These are phyloP conservation scores for Cephonodes hylas DNA, from an alignment of 2,888 invertebrate species.

Conservation along the genomic window DNA sequence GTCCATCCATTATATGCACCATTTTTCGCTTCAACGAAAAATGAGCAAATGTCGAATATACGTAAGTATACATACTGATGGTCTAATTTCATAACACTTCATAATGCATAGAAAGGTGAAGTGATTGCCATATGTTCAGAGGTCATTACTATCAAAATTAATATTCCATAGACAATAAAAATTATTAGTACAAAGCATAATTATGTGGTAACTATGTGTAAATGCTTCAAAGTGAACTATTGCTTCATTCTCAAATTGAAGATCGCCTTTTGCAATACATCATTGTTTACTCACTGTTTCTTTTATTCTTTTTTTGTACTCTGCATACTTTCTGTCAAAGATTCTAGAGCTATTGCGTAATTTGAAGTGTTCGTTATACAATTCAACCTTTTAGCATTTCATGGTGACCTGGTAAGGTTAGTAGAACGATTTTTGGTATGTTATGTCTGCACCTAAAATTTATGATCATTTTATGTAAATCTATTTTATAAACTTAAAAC, in stretches of 20 bases:
- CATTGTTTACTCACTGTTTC: not conserved
- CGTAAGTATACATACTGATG: not conserved
- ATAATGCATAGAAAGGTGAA: not conserved
- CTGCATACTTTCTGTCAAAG: not conserved
- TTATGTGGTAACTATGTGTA: slow-evolving; percentile 25
- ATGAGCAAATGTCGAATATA: not conserved
- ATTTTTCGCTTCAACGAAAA: not conserved
- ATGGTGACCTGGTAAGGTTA: not conserved
- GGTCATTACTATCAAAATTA: slow-evolving; percentile 18
- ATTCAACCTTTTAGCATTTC: not conserved
- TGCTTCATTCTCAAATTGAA: not conserved
- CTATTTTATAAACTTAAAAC: too few relatives aligned
- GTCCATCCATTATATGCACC: not conserved
- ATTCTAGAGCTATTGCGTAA: not conserved
- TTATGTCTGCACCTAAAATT: not conserved
- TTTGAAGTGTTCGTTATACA: not conserved
- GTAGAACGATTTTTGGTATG: not conserved
- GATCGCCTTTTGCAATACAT: not conserved
- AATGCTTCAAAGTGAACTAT: slow-evolving; percentile 16
- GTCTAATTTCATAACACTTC: not conserved
- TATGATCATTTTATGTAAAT: not conserved
- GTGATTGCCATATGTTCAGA: not conserved
- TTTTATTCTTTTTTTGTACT: not conserved
- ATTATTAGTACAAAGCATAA: slow-evolving; percentile 17
- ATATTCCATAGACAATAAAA: slow-evolving; percentile 23